Conservation (phyloP, 2,113 vertebrate species). For the Columbina picui region DNA sequence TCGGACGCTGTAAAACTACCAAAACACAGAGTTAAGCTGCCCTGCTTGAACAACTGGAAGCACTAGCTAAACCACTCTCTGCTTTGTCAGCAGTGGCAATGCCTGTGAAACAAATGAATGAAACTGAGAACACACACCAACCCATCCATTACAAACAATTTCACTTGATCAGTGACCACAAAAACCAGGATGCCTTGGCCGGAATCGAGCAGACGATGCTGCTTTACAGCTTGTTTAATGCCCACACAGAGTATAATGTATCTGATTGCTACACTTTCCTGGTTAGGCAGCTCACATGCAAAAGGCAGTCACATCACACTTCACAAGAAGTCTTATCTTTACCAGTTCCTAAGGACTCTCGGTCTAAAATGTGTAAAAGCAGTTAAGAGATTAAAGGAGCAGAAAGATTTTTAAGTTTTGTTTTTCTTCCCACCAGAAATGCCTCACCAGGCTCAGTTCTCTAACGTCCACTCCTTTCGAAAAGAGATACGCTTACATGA, state of each 20-base stretch:
- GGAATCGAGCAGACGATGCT: fast-evolving
- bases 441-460: neutral
- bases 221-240: neutral
- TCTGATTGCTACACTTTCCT: fast-evolving
- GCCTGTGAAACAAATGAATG: neutral
- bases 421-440: neutral
- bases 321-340: neutral
- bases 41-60: neutral
- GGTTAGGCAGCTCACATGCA: neutral
- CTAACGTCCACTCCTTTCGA: neutral
- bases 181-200: neutral
- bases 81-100: neutral
- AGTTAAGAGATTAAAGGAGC: neutral
- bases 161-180: neutral
- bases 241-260: fast-evolving
- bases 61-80: neutral
- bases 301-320: neutral
- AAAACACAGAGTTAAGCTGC: neutral
- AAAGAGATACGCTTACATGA: fast-evolving
- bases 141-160: neutral
- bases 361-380: neutral
- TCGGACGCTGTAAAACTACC: neutral
- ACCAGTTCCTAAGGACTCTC: neutral
- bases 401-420: neutral
- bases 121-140: neutral